Evolutionary conservation across 1,140 invertebrate genomes (phyloP), one percentile per base, ranked within the genome.

Genomic region (Leptonema lineaticorne): DNA sequence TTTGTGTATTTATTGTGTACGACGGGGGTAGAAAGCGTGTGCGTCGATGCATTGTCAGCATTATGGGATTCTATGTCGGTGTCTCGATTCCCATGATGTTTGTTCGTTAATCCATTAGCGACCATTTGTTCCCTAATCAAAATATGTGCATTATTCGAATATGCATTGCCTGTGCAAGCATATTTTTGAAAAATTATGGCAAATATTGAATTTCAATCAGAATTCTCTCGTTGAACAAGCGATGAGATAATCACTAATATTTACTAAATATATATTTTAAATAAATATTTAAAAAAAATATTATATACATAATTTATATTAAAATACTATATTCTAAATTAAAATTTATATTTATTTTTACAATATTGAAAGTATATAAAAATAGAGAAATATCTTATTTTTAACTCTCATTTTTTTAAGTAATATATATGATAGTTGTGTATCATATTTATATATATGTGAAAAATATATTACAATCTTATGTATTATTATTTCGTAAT

Each of bases 81-180:
- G 33, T 29, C 9, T n/a, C 63, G 30, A 65, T 50, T 57, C 56
- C 56, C 56, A 27, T 57, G 33, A 37, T 59, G 65, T 46, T 57
- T 60, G 53, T 41, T 59, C 53, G 29, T 20, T 67, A 67, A 67
- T 67, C 67, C 67, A 68, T 68, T 68, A 68, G 67, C 57, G 53
- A 46, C 30, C 57, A 27, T 60, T 29, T 28, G 26, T 50, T 50
- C 67, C 67, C 57, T 29, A 48, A 62, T 62, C 57, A 68, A 62
- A 60, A 63, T 58, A 53, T 37, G 64, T 30, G 26, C 58, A 50
- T 24, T 60, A 4, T 53, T 28, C 57, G 33, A 48, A 45, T 50
- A 50, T 64, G 62, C 62, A 64, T 64, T 64, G 45, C 26, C 26
- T 4, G 33, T 62, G 16, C 16, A 53, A 26, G 45, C 60, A 48